Conservation (phyloP, 2,797 vertebrate genomes). For the Tokudaia tokunoshimensis region DNA sequence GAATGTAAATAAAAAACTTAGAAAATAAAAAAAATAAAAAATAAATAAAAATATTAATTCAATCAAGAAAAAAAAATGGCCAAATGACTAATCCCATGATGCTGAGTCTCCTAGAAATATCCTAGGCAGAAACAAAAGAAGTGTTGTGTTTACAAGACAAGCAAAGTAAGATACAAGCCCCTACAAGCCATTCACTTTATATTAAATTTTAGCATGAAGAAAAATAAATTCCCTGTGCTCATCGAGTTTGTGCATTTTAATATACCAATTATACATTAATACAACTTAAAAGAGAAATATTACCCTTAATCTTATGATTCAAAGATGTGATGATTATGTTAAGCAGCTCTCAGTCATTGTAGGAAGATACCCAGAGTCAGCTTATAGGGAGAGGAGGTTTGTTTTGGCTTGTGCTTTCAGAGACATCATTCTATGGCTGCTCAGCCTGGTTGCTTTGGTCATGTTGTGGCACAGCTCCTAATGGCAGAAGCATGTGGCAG, state of each 20-base stretch:
- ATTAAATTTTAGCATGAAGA: conserved; percentile 6
- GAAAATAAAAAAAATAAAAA: no score
- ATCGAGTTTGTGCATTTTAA: neutral
- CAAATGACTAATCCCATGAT: neutral
- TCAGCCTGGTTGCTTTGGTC: neutral
- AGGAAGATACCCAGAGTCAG: neutral
- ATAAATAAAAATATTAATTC: no score
- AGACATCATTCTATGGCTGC: neutral
- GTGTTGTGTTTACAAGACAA: neutral
- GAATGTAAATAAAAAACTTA: no score
- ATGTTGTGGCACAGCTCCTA: neutral
- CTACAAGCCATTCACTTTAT: conserved; percentile 34
- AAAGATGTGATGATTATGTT: neutral
- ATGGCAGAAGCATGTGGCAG: neutral
- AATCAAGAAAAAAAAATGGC: neutral
- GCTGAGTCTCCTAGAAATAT: neutral
- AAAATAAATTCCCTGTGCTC: conserved; percentile 26
- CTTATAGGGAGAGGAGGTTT: no score
- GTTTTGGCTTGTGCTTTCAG: neutral
- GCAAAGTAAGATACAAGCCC: neutral
- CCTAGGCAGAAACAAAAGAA: neutral
- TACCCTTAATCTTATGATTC: neutral
- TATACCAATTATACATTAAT: neutral
- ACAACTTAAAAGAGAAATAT: conserved; percentile 28
- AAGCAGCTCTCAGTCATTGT: neutral